A percentile compares a stretch with the other conserved stretches of the same genome.
Evolutionary conservation across 2,888 invertebrate genomes (phyloP).

Genomic region (Chorisops tibialis): DNA sequence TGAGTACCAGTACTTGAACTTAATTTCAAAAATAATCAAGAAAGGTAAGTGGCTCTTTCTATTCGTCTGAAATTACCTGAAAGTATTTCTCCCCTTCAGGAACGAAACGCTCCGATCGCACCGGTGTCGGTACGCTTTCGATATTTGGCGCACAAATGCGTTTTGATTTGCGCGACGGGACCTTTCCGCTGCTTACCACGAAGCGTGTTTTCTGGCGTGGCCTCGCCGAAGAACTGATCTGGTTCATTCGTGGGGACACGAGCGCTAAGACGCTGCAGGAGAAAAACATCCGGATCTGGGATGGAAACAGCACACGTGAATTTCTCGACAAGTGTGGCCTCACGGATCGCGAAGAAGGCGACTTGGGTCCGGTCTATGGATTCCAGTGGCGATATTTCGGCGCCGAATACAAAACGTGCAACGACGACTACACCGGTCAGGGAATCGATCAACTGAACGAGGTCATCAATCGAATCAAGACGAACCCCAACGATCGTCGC

Average conservation of each 20-base stretch:
- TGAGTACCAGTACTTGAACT: slow-evolving; percentile 70
- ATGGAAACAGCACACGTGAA: slow-evolving; percentile 85
- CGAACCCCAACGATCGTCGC: slow-evolving; percentile 79
- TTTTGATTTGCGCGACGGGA: slow-evolving; percentile 68
- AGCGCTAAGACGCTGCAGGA: slow-evolving; percentile 76
- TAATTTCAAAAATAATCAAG: slow-evolving; percentile 61
- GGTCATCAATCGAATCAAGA: slow-evolving; percentile 76
- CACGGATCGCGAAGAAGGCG: slow-evolving; percentile 82
- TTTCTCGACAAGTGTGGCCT: slow-evolving; percentile 88
- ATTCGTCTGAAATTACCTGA: neutral
- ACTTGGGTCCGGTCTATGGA: slow-evolving; percentile 95
- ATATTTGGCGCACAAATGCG: slow-evolving; percentile 90
- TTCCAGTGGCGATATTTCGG: slow-evolving; percentile 99
- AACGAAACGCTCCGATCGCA: slow-evolving; percentile 72
- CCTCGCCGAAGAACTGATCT: slow-evolving; percentile 87
- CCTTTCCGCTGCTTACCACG: slow-evolving; percentile 88
- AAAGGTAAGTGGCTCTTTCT: slow-evolving; percentile 49
- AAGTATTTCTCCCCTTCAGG: slow-evolving; percentile 46
- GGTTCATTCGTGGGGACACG: slow-evolving; percentile 91
- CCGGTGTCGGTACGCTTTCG: slow-evolving; percentile 84
- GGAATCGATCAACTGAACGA: slow-evolving; percentile 88
- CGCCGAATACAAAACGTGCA: slow-evolving; percentile 78
- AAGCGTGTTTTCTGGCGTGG: slow-evolving; percentile 91
- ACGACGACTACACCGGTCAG: slow-evolving; percentile 74
- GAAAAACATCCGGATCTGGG: slow-evolving; percentile 91